Percentiles rank a stretch among this genome's conserved stretches.
Conservation (phyloP, 2,113 vertebrate genomes). For the Dermatemys mawii region DNA sequence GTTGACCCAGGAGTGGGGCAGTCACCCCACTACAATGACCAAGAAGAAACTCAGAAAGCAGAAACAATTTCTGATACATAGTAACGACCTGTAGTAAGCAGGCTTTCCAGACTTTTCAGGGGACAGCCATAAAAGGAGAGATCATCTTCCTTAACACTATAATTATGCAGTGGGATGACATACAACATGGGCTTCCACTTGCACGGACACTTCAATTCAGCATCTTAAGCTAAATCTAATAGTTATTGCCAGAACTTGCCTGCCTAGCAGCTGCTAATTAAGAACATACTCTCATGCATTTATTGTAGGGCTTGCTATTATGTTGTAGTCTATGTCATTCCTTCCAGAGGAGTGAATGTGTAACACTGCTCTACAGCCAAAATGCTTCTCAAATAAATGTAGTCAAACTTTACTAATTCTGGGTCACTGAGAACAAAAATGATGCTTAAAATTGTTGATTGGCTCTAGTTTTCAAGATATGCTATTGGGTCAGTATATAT, state of each 20-base stretch:
- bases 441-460: too few relatives aligned
- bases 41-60: not conserved
- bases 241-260: not conserved
- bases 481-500: too few relatives aligned
- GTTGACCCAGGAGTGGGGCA: too few relatives aligned
- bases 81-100: not conserved
- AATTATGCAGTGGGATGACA: fast-evolving
- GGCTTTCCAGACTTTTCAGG: not conserved
- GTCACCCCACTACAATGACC: too few relatives aligned
- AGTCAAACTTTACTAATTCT: too few relatives aligned
- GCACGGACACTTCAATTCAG: not conserved
- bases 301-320: not conserved
- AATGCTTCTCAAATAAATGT: too few relatives aligned
- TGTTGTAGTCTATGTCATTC: fast-evolving
- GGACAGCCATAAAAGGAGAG: not conserved
- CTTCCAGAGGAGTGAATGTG: not conserved
- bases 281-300: fast-evolving
- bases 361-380: too few relatives aligned
- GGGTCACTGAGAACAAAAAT: too few relatives aligned
- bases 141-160: not conserved
- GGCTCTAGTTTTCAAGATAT: too few relatives aligned
- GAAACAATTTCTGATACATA: not conserved
- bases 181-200: fast-evolving
- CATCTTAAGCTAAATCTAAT: not conserved
- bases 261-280: not conserved